These are phyloP conservation scores for Diplolepis rosae DNA, from an alignment of 2,888 invertebrate genomes.

Conservation along the genomic window DNA sequence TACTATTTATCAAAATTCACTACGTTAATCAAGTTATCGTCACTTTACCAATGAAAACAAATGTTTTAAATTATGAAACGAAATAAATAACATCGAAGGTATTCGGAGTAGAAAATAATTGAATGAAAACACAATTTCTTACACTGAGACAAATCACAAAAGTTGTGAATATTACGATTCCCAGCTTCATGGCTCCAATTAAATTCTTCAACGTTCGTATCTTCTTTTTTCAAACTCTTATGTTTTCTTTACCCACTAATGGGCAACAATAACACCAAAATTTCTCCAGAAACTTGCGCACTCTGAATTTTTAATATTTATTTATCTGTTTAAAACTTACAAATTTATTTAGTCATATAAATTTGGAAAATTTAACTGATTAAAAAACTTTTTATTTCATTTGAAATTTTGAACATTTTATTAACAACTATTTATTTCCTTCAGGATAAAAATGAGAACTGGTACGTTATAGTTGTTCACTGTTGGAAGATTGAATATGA, in stretches of 20 bases:
- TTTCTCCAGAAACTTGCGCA: background rate
- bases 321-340: background rate
- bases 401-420: background rate
- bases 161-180: constrained; percentile 2
- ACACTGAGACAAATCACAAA: constrained; percentile 12
- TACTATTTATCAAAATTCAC: no score
- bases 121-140: constrained; percentile 4
- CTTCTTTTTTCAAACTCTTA: background rate
- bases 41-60: background rate
- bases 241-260: background rate
- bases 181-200: constrained; percentile 10
- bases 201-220: background rate
- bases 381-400: background rate
- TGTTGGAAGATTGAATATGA: constrained; percentile 7
- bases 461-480: background rate
- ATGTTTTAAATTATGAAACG: background rate
- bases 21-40: background rate
- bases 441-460: background rate
- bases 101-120: background rate
- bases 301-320: no score
- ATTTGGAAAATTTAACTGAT: background rate
- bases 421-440: background rate
- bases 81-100: background rate
- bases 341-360: background rate
- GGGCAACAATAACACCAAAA: background rate